Conservation (phyloP, 1,140 invertebrate species). For the Bursaphelenchus mucronatus region DNA sequence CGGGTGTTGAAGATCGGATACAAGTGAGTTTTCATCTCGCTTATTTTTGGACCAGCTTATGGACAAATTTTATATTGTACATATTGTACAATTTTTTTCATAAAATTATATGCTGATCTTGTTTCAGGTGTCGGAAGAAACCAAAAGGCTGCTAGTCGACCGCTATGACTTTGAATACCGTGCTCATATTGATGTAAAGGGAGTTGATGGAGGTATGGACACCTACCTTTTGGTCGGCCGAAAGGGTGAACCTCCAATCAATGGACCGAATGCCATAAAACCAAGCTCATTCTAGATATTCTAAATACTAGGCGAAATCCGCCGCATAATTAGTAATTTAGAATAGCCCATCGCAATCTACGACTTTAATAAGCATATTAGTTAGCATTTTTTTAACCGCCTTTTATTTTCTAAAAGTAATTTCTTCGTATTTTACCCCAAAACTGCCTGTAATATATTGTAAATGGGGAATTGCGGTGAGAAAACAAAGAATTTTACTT, state of each 20-base stretch:
- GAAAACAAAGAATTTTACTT: too few species aligned
- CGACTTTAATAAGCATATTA: too few species aligned
- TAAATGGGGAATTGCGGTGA: too few species aligned
- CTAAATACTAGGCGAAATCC: too few species aligned
- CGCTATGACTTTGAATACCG: slow-evolving; percentile 60
- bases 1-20: slow-evolving; percentile 73
- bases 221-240: slow-evolving; percentile 56
- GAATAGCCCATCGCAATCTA: too few species aligned
- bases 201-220: slow-evolving; percentile 60
- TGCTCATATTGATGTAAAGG: slow-evolving; percentile 59
- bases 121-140: slow-evolving; percentile 69
- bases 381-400: too few species aligned
- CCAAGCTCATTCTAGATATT: neutral
- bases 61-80: neutral
- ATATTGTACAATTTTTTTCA: neutral
- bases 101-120: slow-evolving; percentile 25
- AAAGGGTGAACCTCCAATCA: slow-evolving; percentile 47
- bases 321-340: too few species aligned
- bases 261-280: slow-evolving; percentile 8
- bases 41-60: neutral
- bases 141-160: slow-evolving; percentile 55
- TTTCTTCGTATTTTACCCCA: too few species aligned
- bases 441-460: too few species aligned
- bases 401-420: too few species aligned
- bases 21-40: slow-evolving; percentile 67